Base-by-base conservation (phyloP, 1,140 invertebrate species). In the Heliconius hewitsoni region DNA sequence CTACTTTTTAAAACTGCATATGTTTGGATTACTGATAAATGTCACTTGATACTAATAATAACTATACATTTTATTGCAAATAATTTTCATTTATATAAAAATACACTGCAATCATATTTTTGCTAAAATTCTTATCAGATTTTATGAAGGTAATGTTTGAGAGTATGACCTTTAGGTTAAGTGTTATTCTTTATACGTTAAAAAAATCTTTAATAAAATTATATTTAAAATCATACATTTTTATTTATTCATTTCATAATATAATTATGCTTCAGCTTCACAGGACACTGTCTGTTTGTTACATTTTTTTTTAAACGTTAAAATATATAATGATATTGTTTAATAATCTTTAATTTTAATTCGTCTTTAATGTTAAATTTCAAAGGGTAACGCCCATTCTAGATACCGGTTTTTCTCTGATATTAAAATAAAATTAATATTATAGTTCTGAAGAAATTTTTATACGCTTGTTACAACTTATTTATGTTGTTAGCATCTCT, bases 191-290 rank as follows among this genome's bases (percentile, higher is more conserved):
- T 76, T 30, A 8, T 66, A 19, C 6, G 3, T 76, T 76, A 42
- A n/a, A 76, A 66, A 74, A 76, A 66, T 42, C 4, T 42, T 60
- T 42, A 76, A 76, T 76, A 70, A 76, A 30, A 74, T 30, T 2
- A 76, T 76, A 66, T 76, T 60, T 42, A 8, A 42, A 76, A 66
- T 76, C 37, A 46, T 34, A 27, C 8, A 6, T 37, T 19, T 72
- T 39, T 72, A 37, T 72, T 72, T 39, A 46, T 39, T 37, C 18
- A 18, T 72, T 8, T 72, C 37, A 11, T 9, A 72, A 27, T 66
- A 66, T 66, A 13, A 11, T 9, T 13, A 46, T 6, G 34, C 42
- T 46, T 46, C 16, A 16, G 42, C 42, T 16, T 16, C 16, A 5
- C 13, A 16, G 42, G 16, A 46, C 5, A 23, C 23, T 23, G 23